A percentile compares a stretch with the other conserved stretches of the same genome.
Conservation (phyloP, 2,797 vertebrate genomes). For the Rhynchotus rufescens region DNA sequence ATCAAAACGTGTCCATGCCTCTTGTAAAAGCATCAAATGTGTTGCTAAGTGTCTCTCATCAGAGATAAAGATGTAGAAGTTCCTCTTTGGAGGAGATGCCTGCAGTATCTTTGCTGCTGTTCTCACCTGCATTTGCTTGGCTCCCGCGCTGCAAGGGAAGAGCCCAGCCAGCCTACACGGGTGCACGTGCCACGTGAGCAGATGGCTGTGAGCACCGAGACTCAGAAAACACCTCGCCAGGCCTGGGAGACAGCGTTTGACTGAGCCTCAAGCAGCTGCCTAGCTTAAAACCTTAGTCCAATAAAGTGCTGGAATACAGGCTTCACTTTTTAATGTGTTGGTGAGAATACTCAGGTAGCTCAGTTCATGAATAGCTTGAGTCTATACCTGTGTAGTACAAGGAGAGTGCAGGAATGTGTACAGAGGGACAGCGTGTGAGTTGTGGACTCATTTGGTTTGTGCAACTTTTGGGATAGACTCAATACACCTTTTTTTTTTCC, state of each 20-base stretch:
- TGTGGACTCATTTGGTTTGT: background rate
- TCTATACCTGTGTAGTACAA: background rate
- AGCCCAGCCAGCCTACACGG: background rate
- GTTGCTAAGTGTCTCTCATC: background rate
- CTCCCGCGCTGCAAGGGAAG: background rate
- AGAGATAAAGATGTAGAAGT: background rate
- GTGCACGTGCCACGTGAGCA: conserved; percentile 27
- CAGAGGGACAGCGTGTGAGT: background rate
- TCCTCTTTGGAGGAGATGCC: background rate
- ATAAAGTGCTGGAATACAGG: background rate
- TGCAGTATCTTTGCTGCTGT: background rate
- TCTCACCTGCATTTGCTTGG: background rate
- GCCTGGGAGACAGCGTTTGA: conserved; percentile 38
- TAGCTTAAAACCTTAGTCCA: conserved; percentile 25
- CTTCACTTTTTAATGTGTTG: background rate
- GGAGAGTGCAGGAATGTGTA: accelerated
- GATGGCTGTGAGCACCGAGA: conserved; percentile 47
- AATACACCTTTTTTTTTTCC: background rate
- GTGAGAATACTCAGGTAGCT: background rate
- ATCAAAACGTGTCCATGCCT: no score
- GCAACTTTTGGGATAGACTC: background rate
- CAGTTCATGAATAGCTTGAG: background rate
- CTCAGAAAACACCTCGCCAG: conserved; percentile 17
- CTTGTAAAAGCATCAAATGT: background rate
- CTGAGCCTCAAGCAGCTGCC: conserved; percentile 46